These are phyloP conservation scores for Ailurus styani DNA, from an alignment of 2,113 vertebrate genomes.

Conservation along the genomic window DNA sequence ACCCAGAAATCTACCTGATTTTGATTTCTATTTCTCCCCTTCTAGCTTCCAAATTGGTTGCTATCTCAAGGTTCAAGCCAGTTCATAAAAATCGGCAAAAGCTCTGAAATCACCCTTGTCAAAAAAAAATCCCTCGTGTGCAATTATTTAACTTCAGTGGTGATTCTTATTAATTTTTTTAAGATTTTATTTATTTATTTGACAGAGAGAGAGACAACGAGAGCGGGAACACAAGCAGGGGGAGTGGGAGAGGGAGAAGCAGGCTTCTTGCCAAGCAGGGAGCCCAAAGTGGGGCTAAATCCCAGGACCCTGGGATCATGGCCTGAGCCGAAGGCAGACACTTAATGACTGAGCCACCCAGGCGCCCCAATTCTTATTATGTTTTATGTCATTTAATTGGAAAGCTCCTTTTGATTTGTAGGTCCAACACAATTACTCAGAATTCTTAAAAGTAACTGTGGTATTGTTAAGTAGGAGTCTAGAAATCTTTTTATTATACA, in stretches of 20 bases:
- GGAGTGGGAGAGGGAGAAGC: too few species aligned
- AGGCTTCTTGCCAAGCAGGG: too few species aligned
- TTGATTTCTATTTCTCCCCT: too few species aligned
- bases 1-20: not conserved
- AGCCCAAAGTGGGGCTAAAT: too few species aligned
- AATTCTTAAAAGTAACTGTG: not conserved
- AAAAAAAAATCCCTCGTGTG: not conserved
- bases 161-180: not conserved
- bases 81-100: not conserved
- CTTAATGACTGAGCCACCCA: too few species aligned
- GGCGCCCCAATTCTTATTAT: not conserved
- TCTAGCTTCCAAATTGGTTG: not conserved
- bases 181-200: too few species aligned
- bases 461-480: not conserved
- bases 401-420: not conserved
- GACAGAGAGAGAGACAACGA: too few species aligned
- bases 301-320: too few species aligned
- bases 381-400: not conserved
- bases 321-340: too few species aligned
- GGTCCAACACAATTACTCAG: not conserved
- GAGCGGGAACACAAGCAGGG: too few species aligned
- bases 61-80: not conserved
- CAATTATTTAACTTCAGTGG: not conserved
- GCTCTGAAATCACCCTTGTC: not conserved
- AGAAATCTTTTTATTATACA: not conserved